Evolutionary conservation across 2,888 invertebrate genomes (phyloP), one percentile per base, ranked within the genome.

Genomic region (Metacarcinus magister): DNA sequence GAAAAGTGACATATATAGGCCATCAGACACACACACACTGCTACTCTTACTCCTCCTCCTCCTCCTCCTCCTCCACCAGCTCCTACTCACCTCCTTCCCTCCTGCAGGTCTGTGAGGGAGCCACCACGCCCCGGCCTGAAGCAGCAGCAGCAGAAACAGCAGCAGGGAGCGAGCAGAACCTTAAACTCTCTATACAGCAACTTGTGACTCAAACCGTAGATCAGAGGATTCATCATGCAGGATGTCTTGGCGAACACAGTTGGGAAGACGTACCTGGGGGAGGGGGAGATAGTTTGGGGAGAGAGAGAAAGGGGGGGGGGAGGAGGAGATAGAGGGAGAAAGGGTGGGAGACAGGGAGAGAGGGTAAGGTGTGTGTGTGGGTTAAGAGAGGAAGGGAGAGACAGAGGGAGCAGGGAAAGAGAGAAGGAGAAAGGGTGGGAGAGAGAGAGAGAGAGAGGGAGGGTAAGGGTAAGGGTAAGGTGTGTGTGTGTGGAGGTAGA

Each of bases 161-260:
- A 82, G 44, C 54, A 94, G 28, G 48, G 2, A 8, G 87, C 23
- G n/a, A 96, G 43, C 8, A 96, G 82, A 2, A 60, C 19, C 8
- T 23, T 4, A 7, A 96, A 82, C 54, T 96, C 96, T 2, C 96
- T 67, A 48, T 94, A 89, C 32, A 96, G 91, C 5, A 96, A 43
- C 54, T 92, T 91, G 60, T 96, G 96, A 82, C 96, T 97, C 46
- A 97, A 95, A 3, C 97, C 97, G 92, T 97, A 97, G 28, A 97
- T 95, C 39, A 97, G 82, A 0, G 97, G 97, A 87, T 97, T 97
- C 94, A 97, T 97, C 97, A 97, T 97, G 94, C 97, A 97, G 0
- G 97, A 97, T 0, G 97, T 97, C 93, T 97, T 97, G 46, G 97
- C 97, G 95, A 97, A 97, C 46, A 97, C 95, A 0, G 97, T 97